phyloP scores from a whole-genome alignment of 2,797 vertebrate genomes.

The Leptoclinus maculatus region DNA sequence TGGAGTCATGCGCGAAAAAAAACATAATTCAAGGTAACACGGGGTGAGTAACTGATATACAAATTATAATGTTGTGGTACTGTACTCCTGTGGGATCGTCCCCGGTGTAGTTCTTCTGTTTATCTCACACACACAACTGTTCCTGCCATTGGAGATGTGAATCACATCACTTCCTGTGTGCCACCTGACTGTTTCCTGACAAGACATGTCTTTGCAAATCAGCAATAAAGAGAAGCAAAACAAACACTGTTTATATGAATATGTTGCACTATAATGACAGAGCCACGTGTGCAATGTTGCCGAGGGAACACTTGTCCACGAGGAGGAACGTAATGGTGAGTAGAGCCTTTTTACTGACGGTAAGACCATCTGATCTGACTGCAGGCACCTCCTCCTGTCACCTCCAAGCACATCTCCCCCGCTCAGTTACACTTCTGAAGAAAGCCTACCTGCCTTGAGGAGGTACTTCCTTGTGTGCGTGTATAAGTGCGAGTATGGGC shows the following conservation, averaged over 20 bases:
- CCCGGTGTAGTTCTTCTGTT: no score
- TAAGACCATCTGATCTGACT: constrained; percentile 35
- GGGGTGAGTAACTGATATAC: no score
- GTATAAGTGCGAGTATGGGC: neutral
- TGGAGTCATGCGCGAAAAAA: no score
- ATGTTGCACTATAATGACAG: constrained; percentile 25
- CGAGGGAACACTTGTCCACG: constrained; percentile 33
- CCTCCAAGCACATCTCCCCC: constrained; percentile 32
- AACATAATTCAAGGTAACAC: no score
- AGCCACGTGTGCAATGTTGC: constrained; percentile 11
- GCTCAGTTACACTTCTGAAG: constrained; percentile 70
- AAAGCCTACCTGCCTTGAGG: constrained; percentile 33
- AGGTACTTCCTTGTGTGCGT: neutral
- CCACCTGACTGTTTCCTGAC: neutral
- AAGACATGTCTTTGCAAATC: constrained; percentile 1
- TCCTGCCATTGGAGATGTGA: neutral
- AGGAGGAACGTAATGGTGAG: neutral
- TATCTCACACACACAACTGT: no score
- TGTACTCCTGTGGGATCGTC: no score
- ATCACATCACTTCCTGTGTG: neutral
- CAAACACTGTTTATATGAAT: constrained; percentile 1
- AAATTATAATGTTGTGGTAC: no score
- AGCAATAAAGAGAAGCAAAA: constrained; percentile 14
- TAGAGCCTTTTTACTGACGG: constrained; percentile 18
- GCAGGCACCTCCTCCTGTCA: constrained; percentile 57